Evolutionary conservation across 2,888 invertebrate genomes (phyloP).

Genomic region (Brenthis daphne): DNA sequence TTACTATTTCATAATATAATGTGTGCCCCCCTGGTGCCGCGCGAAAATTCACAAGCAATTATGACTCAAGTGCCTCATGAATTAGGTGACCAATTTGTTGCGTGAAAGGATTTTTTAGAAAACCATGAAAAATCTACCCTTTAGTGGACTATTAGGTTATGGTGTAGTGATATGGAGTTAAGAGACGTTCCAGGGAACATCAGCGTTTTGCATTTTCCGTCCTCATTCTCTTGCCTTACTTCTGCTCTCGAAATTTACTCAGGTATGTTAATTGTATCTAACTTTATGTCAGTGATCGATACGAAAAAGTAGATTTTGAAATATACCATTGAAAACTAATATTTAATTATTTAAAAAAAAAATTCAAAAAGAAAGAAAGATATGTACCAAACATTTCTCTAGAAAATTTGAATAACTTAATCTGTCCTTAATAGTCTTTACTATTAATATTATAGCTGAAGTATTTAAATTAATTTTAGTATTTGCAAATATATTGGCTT

Average conservation of each 20-base stretch:
- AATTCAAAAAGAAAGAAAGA: too few relatives aligned
- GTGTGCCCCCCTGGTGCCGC: constrained; percentile 78
- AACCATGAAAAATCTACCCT: constrained; percentile 67
- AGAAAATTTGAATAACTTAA: too few relatives aligned
- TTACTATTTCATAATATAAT: constrained; percentile 80
- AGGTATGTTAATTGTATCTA: constrained; percentile 57
- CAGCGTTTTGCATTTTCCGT: constrained; percentile 74
- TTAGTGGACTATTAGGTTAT: constrained; percentile 70
- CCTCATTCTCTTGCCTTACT: constrained; percentile 68
- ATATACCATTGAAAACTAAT: neutral
- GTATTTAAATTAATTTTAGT: too few relatives aligned
- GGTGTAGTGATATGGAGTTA: constrained; percentile 78
- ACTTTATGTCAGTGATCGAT: constrained; percentile 3
- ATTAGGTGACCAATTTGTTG: constrained; percentile 74
- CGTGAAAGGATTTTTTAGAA: constrained; percentile 72
- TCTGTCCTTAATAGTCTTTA: too few relatives aligned
- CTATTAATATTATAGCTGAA: too few relatives aligned
- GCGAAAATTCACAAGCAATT: constrained; percentile 80
- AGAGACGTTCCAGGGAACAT: constrained; percentile 65
- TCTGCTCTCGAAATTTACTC: constrained; percentile 61
- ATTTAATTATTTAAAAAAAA: neutral
- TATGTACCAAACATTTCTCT: too few relatives aligned
- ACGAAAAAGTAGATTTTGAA: neutral
- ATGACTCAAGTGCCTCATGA: constrained; percentile 80
- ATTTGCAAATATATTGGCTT: neutral